phyloP scores from a whole-genome alignment of 2,113 vertebrate genomes.

The Hyla sarda region DNA sequence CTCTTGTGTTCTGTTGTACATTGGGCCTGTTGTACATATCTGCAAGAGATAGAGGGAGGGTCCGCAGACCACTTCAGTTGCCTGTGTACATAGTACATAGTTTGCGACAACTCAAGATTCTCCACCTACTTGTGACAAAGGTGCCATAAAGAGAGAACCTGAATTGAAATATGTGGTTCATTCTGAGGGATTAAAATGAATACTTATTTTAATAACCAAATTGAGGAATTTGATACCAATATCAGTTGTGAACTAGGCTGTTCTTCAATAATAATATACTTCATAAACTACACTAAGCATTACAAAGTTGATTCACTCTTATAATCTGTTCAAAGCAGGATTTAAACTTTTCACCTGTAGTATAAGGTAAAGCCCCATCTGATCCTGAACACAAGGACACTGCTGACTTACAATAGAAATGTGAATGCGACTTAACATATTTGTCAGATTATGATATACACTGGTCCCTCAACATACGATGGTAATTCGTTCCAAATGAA shows the following conservation, averaged over 20 bases:
- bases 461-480: no score
- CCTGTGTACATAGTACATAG: no score
- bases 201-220: not conserved
- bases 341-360: slow-evolving; percentile 1
- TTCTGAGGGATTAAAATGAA: no score
- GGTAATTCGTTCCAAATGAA: no score
- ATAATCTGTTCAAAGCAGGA: not conserved
- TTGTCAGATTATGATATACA: not conserved
- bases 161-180: no score
- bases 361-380: not conserved
- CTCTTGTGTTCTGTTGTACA: no score
- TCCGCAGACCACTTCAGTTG: no score
- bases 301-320: not conserved
- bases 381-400: not conserved
- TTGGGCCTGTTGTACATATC: no score
- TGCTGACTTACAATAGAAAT: not conserved
- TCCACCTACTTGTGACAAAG: no score
- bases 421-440: not conserved
- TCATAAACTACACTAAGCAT: not conserved
- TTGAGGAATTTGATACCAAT: not conserved
- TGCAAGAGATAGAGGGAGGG: no score
- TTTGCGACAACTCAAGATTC: no score
- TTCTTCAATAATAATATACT: not conserved
- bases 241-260: not conserved
- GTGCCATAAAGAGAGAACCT: no score